Evolutionary conservation across 2,888 invertebrate genomes (phyloP).

Genomic region (Empis stercorea): DNA sequence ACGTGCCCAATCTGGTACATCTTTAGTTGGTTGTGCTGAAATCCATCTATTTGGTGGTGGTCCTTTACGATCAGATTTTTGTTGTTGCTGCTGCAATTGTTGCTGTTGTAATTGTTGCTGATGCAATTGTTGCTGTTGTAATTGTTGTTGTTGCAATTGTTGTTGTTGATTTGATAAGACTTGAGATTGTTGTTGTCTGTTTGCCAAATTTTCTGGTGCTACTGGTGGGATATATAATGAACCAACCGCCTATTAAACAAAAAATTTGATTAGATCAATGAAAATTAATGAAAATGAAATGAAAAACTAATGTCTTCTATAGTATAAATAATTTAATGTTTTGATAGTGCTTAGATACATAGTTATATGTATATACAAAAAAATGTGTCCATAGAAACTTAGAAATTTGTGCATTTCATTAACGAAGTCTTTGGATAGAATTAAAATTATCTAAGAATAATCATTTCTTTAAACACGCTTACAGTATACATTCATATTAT

Average conservation of each 20-base stretch:
- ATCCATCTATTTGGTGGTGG: conserved; percentile 27
- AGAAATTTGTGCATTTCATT: no score
- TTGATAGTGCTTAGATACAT: no score
- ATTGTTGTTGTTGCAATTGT: conserved; percentile 24
- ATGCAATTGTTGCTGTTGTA: conserved; percentile 39
- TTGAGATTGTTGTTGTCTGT: neutral
- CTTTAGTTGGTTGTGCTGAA: conserved; percentile 24
- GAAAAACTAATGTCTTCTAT: no score
- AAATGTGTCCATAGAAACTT: no score
- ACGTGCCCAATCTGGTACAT: conserved; percentile 31
- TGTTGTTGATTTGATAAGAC: conserved; percentile 13
- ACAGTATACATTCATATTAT: no score
- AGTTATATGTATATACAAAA: no score
- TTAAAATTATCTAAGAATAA: no score
- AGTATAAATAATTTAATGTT: no score
- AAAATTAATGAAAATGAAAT: no score
- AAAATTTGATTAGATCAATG: no score
- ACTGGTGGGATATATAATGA: conserved; percentile 44
- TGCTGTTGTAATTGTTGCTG: conserved; percentile 32
- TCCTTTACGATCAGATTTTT: conserved; percentile 9
- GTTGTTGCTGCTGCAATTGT: conserved; percentile 21
- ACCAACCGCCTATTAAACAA: conserved; percentile 28
- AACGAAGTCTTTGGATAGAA: no score
- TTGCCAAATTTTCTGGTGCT: conserved; percentile 31
- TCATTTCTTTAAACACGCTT: no score